Evolutionary conservation across 2,113 vertebrate genomes (phyloP), one percentile per base, ranked within the genome.

Genomic region (Condylura cristata): DNA sequence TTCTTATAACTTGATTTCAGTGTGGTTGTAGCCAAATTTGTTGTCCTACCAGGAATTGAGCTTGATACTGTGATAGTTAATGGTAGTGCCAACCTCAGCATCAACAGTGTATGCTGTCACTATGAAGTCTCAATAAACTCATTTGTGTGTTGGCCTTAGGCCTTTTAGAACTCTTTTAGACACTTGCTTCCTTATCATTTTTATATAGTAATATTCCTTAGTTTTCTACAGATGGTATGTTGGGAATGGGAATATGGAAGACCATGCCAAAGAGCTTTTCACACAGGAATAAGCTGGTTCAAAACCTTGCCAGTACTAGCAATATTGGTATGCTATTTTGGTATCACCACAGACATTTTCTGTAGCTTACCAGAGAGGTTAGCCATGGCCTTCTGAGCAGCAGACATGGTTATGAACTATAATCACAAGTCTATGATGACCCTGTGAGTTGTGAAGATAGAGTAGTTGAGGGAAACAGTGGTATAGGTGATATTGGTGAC

Each of bases 1-100:
- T 79, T 89, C 80, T 32, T 98, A 98, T 96, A 99, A 98, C 97
- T 99, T 99, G 95, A 98, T 81, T 48, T 98, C 97, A 98, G 98
- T 99, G 97, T 99, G 98, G 86, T 97, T 98, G 48, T 51, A 99
- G n/a, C 97, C 99, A 7, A 97, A 99, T 98, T 99, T 99, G 0
- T 99, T 99, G 97, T 99, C 99, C 60, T 99, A 99, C 98, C 98
- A 99, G 97, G 98, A 94, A 95, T 99, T 98, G 96, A 99, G 98
- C 97, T 99, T 99, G 93, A 98, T 99, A 18, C 98, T 99, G 93
- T 99, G 96, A 76, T 99, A 98, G 0, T 99, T 99, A 95, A 99
- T 98, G 28, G 98, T 98, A 85, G 98, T 99, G 81, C 98, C 98
- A 96, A 98, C 98, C 26, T 98, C 98, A 24, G 98, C 98, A 98